Base-by-base conservation (phyloP, 2,888 invertebrate genomes). In the Phorcus lineatus region DNA sequence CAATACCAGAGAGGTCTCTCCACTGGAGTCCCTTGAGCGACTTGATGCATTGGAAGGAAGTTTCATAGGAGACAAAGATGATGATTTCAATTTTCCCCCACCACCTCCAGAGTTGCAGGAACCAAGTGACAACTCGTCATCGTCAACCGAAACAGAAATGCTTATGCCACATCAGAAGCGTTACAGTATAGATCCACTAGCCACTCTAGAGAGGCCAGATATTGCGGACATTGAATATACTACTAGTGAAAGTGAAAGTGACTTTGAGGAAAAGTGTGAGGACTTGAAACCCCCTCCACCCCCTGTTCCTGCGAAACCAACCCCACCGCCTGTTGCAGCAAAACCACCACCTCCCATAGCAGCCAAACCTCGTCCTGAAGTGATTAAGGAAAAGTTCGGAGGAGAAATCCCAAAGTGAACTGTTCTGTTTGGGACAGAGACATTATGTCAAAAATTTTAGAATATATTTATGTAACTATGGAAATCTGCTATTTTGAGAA, bases 191-290 rank as follows among this genome's bases (percentile, higher is more conserved):
- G 91, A 91, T 79, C 90, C 90, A 7, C 74, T 90, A 24, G 86
- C 86, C 24, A 85, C 85, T 22, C 81, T 91, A 47, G 90, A 90
- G 81, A 79, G 70, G 16, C 81, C 86, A 19, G 83, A 83, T 36
- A 84, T 85, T 16, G 84, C 83, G 24, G 86, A 86, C 47, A 78
- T 83, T 55, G 84, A 84, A 74, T 88, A 87, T 55, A 89, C 89
- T 13, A 88, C 87, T 75, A 89, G 88, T 31, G 89, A 89, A 47
- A 88, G 87, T 62, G 88, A 88, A 77, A 87, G 86, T 77, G 88
- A 87, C 57, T 86, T 84, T 76, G 85, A 85, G 70, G 84, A 79
- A 17, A 74, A 80, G 17, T 52, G 77, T 22, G 47, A 47, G 74
- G 40, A 52, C 24, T 7, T 16, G 24, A 70, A 22, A 24, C 47